These are phyloP conservation scores for Neopelma chrysocephalum DNA, from an alignment of 2,797 vertebrate species.

Conservation along the genomic window DNA sequence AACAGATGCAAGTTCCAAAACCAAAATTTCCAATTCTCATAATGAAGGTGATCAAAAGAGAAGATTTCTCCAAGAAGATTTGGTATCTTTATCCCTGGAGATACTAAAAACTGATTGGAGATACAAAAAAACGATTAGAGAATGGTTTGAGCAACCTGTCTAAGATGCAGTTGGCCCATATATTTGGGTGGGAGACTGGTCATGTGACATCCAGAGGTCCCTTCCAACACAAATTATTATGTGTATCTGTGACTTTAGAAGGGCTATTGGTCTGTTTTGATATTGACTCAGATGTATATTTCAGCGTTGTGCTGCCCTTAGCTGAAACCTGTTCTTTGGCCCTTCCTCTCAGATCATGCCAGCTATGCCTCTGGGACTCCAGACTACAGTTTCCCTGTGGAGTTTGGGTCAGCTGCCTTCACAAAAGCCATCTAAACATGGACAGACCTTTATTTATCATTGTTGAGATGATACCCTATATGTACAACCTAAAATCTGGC, in stretches of 20 bases:
- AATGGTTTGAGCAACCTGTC: not conserved
- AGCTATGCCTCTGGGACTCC: not conserved
- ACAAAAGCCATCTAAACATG: not conserved
- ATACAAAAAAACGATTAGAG: not conserved
- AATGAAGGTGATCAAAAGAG: not conserved
- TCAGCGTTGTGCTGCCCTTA: too few species aligned
- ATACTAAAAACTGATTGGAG: not conserved
- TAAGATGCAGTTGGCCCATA: not conserved
- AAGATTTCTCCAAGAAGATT: not conserved
- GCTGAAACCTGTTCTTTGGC: not conserved
- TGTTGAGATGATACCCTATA: not conserved
- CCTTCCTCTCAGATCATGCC: not conserved
- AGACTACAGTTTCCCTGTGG: not conserved
- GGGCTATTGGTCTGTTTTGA: not conserved
- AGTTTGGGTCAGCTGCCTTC: not conserved
- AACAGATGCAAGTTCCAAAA: not conserved
- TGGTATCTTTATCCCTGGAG: not conserved
- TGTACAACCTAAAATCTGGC: not conserved
- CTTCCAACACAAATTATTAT: not conserved
- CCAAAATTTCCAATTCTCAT: not conserved
- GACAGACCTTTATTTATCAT: not conserved
- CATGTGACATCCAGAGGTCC: not conserved
- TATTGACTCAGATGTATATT: not conserved
- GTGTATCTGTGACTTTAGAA: not conserved
- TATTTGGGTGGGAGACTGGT: not conserved